Conservation (phyloP, 2,888 invertebrate genomes). For the Fragum sueziense region DNA sequence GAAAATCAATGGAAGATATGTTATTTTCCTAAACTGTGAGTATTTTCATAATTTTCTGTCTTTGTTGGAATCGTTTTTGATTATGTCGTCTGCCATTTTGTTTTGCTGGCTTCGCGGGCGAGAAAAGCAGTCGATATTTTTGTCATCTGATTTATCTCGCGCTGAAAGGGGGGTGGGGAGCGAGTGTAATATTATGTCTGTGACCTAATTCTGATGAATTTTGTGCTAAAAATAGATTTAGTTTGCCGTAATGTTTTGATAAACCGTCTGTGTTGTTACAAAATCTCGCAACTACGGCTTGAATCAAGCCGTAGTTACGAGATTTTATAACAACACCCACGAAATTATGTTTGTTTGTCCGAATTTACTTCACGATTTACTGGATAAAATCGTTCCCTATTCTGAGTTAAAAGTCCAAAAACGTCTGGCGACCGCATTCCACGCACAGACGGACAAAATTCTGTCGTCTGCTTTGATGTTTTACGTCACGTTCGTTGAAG, state of each 20-base stretch:
- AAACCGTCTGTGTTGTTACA: not conserved
- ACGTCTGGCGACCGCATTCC: too few relatives aligned
- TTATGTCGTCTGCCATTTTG: not conserved
- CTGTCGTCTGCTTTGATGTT: not conserved
- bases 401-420: too few relatives aligned
- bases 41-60: not conserved
- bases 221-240: too few relatives aligned
- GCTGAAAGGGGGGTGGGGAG: not conserved
- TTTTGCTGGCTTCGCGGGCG: too few relatives aligned
- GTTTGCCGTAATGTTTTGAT: not conserved
- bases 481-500: not conserved
- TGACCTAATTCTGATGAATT: not conserved
- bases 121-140: too few relatives aligned
- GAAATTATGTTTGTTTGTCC: too few relatives aligned
- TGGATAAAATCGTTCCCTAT: too few relatives aligned
- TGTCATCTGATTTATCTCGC: not conserved
- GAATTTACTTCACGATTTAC: too few relatives aligned
- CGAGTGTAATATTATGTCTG: not conserved
- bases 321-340: too few relatives aligned
- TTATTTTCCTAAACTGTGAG: not conserved
- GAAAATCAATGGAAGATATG: conserved; percentile 29
- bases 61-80: not conserved
- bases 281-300: not conserved
- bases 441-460: not conserved
- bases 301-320: too few relatives aligned